Percentiles rank a stretch among this genome's conserved stretches.
These are phyloP conservation scores for Pheosia tremula DNA, from an alignment of 2,888 invertebrate genomes.

Conservation along the genomic window DNA sequence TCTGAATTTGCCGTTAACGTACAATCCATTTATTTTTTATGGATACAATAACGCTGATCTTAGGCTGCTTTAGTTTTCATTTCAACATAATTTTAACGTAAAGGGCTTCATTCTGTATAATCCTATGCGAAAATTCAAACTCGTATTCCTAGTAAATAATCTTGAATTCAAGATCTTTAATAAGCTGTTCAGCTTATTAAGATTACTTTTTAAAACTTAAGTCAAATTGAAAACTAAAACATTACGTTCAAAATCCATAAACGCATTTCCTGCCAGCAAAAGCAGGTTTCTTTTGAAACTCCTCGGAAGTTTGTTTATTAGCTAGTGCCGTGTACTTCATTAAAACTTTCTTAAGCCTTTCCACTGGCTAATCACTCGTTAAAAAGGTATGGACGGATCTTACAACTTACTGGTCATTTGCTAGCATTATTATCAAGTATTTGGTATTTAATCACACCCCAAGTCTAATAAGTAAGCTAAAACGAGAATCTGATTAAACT, in stretches of 20 bases:
- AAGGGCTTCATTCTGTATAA: too few relatives aligned
- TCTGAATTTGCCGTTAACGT: neutral
- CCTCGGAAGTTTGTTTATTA: constrained; percentile 45
- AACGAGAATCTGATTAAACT: too few relatives aligned
- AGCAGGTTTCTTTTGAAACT: constrained; percentile 22
- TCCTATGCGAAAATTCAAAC: too few relatives aligned
- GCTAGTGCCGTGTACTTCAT: constrained; percentile 38
- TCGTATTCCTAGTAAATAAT: too few relatives aligned
- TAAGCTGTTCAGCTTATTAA: too few relatives aligned
- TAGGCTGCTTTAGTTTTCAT: neutral
- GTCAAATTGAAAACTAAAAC: neutral
- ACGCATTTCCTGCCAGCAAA: constrained; percentile 22
- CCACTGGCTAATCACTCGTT: constrained; percentile 37
- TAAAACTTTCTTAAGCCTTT: constrained; percentile 46
- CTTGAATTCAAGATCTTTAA: too few relatives aligned
- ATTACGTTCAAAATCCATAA: constrained; percentile 29
- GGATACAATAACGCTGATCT: neutral
- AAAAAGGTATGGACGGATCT: constrained; percentile 29
- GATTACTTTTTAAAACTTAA: too few relatives aligned
- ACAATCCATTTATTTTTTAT: neutral
- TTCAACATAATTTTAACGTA: too few relatives aligned
- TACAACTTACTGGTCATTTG: neutral
- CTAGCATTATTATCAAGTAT: too few relatives aligned
- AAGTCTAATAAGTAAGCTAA: too few relatives aligned
- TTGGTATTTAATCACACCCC: too few relatives aligned